Percentiles rank a stretch among this genome's conserved stretches.
Conservation (phyloP, 2,888 invertebrate species). For the Drosophila monieri region DNA sequence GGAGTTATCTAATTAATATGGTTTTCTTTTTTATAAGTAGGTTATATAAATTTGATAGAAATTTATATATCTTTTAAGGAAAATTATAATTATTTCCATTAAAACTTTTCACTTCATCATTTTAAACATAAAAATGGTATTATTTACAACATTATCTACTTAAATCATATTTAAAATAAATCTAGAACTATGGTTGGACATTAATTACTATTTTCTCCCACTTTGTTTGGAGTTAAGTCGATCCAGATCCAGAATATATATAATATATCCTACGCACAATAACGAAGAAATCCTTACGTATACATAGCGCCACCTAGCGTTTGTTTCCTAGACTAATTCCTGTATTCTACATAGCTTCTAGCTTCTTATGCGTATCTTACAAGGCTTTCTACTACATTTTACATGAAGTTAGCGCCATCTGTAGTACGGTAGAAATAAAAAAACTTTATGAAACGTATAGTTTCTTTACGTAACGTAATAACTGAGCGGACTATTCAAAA, state of each 20-base stretch:
- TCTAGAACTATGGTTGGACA: too few relatives aligned
- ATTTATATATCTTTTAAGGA: too few relatives aligned
- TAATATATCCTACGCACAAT: not conserved
- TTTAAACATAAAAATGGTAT: too few relatives aligned
- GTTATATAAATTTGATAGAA: too few relatives aligned
- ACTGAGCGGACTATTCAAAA: not conserved
- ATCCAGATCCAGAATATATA: not conserved
- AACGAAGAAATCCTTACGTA: too few relatives aligned
- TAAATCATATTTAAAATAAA: too few relatives aligned
- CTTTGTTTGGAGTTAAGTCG: not conserved
- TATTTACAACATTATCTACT: too few relatives aligned
- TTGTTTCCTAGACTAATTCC: not conserved
- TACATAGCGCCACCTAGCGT: not conserved
- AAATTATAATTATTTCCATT: too few relatives aligned
- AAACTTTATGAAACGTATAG: not conserved
- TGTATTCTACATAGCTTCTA: not conserved
- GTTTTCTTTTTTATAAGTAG: not conserved
- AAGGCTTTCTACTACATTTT: too few relatives aligned
- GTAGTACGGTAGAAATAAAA: not conserved
- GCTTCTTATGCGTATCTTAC: not conserved
- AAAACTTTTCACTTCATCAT: too few relatives aligned
- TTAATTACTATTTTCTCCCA: not conserved
- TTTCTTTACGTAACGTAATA: not conserved
- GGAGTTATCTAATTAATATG: not conserved
- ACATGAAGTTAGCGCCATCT: not conserved